Percentiles rank a stretch among this genome's conserved stretches.
phyloP scores from a whole-genome alignment of 2,113 vertebrate genomes.

The Columba livia region DNA sequence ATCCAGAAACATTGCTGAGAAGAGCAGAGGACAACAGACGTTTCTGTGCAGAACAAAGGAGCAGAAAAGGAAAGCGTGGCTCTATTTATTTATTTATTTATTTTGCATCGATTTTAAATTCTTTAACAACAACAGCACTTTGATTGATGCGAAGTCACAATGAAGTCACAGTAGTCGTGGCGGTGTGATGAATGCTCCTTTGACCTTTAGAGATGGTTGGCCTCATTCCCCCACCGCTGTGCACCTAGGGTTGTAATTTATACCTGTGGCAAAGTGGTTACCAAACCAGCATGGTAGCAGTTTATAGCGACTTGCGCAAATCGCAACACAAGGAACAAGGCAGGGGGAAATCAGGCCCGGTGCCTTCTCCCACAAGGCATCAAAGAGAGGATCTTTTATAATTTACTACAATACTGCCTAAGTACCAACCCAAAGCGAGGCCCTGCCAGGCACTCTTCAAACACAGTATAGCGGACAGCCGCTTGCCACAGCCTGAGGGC shows the following conservation, averaged over 20 bases:
- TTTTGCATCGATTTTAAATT: conserved; percentile 27
- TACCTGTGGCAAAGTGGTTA: conserved; percentile 39
- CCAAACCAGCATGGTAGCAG: conserved; percentile 42
- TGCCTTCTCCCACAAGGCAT: conserved; percentile 24
- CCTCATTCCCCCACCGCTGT: conserved; percentile 38
- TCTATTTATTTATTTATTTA: not conserved
- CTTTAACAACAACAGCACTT: conserved; percentile 29
- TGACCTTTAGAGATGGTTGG: conserved; percentile 53
- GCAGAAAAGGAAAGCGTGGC: not conserved
- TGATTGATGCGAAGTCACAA: conserved; percentile 54
- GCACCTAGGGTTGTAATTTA: conserved; percentile 45
- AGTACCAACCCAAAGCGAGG: not conserved
- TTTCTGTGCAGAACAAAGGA: not conserved
- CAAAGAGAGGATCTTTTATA: conserved; percentile 51
- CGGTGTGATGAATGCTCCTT: conserved; percentile 34
- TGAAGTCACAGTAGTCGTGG: conserved; percentile 26
- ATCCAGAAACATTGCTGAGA: not conserved
- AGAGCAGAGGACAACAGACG: not conserved
- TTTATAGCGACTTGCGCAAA: not conserved
- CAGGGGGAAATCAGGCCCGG: not conserved
- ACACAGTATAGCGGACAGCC: not conserved
- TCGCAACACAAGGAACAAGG: not conserved
- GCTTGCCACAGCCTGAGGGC: not conserved
- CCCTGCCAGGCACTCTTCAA: conserved; percentile 23
- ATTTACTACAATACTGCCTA: conserved; percentile 24